Conservation (phyloP, 2,113 vertebrate genomes). For the Microtus pennsylvanicus region DNA sequence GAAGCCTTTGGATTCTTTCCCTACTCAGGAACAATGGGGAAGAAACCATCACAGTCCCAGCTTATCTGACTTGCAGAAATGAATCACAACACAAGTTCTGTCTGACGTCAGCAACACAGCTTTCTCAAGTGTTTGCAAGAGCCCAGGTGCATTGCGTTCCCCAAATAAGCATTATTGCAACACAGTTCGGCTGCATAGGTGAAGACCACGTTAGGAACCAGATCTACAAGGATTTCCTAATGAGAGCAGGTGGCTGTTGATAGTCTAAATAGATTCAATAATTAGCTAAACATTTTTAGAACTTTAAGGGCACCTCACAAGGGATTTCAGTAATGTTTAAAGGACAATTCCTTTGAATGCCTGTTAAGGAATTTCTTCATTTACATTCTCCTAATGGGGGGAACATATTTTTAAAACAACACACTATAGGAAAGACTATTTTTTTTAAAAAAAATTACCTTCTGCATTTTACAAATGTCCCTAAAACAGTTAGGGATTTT, state of each 20-base stretch:
- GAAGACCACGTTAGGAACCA: conserved; percentile 64
- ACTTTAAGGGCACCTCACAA: conserved; percentile 67
- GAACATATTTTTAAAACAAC: conserved; percentile 27
- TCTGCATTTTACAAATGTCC: conserved; percentile 62
- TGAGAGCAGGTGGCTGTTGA: conserved; percentile 78
- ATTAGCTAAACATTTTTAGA: conserved; percentile 75
- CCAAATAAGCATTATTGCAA: conserved; percentile 73
- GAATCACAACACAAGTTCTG: not conserved
- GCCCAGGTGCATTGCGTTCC: conserved; percentile 48
- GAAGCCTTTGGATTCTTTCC: not conserved
- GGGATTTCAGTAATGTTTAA: conserved; percentile 73
- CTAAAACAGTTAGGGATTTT: conserved; percentile 63
- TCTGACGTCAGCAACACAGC: conserved; percentile 24
- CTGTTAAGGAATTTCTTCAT: conserved; percentile 70
- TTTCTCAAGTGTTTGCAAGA: conserved; percentile 57
- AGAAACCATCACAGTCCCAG: not conserved
- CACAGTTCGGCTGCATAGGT: conserved; percentile 67
- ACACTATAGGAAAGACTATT: not conserved
- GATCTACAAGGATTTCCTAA: conserved; percentile 70
- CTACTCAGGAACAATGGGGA: not conserved
- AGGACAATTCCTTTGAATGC: conserved; percentile 63
- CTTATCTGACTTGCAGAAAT: conserved; percentile 7
- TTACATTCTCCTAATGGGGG: not conserved
- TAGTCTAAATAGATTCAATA: conserved; percentile 72
- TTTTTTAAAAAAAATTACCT: conserved; percentile 55